phyloP scores from a whole-genome alignment of 1,140 invertebrate species.

The Sycobia sp. region DNA sequence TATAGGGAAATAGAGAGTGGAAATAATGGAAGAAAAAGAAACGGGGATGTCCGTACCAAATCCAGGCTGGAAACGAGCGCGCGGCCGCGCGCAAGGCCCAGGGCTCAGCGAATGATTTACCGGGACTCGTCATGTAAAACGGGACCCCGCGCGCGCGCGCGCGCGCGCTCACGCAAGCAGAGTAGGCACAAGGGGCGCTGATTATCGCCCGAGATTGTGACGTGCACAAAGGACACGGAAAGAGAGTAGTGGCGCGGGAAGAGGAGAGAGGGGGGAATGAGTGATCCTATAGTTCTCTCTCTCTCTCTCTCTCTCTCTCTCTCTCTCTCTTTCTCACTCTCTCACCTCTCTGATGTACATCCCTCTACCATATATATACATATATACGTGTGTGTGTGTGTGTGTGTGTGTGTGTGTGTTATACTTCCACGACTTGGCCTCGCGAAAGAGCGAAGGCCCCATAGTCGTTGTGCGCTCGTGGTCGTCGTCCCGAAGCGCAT shows the following conservation, averaged over 20 bases:
- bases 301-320: background rate
- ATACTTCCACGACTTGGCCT: too few relatives aligned
- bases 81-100: conserved; percentile 46
- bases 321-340: conserved; percentile 35
- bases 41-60: conserved; percentile 42
- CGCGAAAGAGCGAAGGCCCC: conserved; percentile 38
- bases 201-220: conserved; percentile 59
- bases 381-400: too few relatives aligned
- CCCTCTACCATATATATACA: background rate
- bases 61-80: conserved; percentile 39
- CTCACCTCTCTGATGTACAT: background rate
- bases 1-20: conserved; percentile 30
- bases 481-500: conserved; percentile 27
- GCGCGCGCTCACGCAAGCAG: conserved; percentile 34
- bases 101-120: conserved; percentile 55
- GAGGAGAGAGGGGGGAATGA: background rate
- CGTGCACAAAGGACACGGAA: conserved; percentile 44
- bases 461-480: conserved; percentile 24
- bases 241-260: background rate
- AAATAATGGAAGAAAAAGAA: conserved; percentile 33
- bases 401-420: too few relatives aligned
- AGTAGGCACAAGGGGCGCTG: conserved; percentile 54
- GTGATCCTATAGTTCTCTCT: too few relatives aligned
- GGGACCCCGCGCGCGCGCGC: conserved; percentile 46
- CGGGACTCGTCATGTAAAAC: conserved; percentile 52